Conservation (phyloP, 2,797 vertebrate species). For the Silurus aristotelis region DNA sequence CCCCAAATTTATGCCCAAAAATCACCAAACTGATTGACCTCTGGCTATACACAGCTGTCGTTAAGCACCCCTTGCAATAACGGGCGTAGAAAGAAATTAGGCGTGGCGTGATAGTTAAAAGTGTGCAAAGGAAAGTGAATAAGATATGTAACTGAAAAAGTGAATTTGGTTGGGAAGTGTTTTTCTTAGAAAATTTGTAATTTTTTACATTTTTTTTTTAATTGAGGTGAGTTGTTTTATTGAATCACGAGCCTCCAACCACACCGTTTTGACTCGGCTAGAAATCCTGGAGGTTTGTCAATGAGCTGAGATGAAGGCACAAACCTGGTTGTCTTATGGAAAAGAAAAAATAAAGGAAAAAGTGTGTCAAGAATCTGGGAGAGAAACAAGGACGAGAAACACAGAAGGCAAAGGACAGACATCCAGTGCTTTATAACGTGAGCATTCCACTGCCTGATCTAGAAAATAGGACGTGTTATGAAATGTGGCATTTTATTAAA, state of each 20-base stretch:
- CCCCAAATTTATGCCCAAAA: not conserved
- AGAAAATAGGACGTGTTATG: conserved; percentile 48
- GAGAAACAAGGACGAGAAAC: conserved; percentile 53
- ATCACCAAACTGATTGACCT: conserved; percentile 30
- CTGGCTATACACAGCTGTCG: conserved; percentile 5
- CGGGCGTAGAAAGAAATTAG: conserved; percentile 25
- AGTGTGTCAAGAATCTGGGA: conserved; percentile 33
- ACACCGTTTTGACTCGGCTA: conserved; percentile 18
- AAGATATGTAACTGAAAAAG: conserved; percentile 20
- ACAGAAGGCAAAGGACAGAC: conserved; percentile 59
- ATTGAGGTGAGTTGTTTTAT: conserved; percentile 24
- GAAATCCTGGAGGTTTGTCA: conserved; percentile 19
- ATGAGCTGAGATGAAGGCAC: conserved; percentile 56
- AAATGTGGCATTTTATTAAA: conserved; percentile 21
- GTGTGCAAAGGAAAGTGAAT: conserved; percentile 47
- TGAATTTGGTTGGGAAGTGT: conserved; percentile 28
- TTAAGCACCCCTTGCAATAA: conserved; percentile 27
- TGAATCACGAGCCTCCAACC: conserved; percentile 44
- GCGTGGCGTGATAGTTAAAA: conserved; percentile 22
- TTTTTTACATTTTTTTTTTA: conserved; percentile 6
- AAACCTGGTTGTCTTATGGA: conserved; percentile 47
- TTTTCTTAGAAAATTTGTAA: conserved; percentile 13
- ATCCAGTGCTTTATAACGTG: conserved; percentile 57
- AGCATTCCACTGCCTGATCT: conserved; percentile 77
- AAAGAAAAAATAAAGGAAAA: conserved; percentile 15